Evolutionary conservation across 1,140 invertebrate genomes (phyloP), one percentile per base, ranked within the genome.

Genomic region (Drosophila repleta): DNA sequence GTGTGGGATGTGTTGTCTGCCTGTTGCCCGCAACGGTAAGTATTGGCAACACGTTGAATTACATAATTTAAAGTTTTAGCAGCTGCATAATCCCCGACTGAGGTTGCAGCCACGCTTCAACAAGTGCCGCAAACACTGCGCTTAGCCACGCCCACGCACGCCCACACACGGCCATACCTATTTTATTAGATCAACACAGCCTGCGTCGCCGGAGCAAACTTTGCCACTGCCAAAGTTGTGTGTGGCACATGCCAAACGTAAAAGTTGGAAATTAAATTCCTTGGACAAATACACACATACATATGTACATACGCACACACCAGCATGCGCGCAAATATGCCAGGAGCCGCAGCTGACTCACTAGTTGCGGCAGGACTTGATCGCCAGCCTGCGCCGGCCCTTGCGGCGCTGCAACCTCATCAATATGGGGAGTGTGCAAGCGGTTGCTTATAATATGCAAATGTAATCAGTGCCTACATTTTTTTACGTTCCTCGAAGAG

Each of bases 251-350:
- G 79, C 75, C 71, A 71, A 76, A 73, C 75, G 72, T 58, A 67
- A 83, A 88, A 88, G 83, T 87, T 87, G 83, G 53, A 87, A 87
- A 88, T 87, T 83, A 88, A 88, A 87, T 87, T 87, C 83, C 79
- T 87, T 79, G 57, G 58, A 63, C 67, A 83, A 70, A 72, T 60
- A 69, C 72, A 67, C 68, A 67, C 51, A 29, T 46, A 55, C 43
- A 35, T 24, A 13, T 39, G 21, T 21, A 5, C 37, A 39, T 26
- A 51, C 35, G 46, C 60, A 65, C 46, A 43, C 58, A 53, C 17
- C 35, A 24, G 11, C 52, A 57, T n/a, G n/a, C 10, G 15, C 13
- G 10, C 46, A 21, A 7, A 35, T 52, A 66, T 62, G 39, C n/a
- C 26, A 49, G 17, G 45, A 48, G 37, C 41, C 74, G 71, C 70